Conservation (phyloP, 2,797 vertebrate species). For the Mastacembelus armatus region DNA sequence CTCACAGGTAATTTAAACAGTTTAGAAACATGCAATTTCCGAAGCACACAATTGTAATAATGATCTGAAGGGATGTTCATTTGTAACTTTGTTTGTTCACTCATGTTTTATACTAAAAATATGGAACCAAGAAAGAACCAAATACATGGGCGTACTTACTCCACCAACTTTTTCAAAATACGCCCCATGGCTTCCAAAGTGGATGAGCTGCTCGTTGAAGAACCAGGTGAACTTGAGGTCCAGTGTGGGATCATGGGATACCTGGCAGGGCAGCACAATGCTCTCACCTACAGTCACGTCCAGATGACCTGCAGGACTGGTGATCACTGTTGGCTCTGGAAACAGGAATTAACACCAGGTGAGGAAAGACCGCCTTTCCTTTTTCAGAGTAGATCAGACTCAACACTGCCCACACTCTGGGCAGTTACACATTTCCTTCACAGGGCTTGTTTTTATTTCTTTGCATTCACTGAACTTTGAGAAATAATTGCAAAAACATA, state of each 20-base stretch:
- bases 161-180: slow-evolving; percentile 96
- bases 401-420: not conserved
- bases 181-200: slow-evolving; percentile 91
- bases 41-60: not conserved
- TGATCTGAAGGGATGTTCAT: not conserved
- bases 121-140: not conserved
- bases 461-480: slow-evolving; percentile 18
- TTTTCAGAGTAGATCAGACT: not conserved
- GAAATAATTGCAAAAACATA: slow-evolving; percentile 40
- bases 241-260: slow-evolving; percentile 92
- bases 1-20: slow-evolving; percentile 15
- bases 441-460: not conserved
- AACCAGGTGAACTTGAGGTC: slow-evolving; percentile 95
- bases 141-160: slow-evolving; percentile 80
- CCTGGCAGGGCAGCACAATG: slow-evolving; percentile 94
- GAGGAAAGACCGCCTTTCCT: not conserved
- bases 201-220: slow-evolving; percentile 93
- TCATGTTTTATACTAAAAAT: not conserved
- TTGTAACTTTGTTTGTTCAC: not conserved
- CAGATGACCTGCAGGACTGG: slow-evolving; percentile 91
- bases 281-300: slow-evolving; percentile 96
- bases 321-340: slow-evolving; percentile 91
- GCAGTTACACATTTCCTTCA: not conserved
- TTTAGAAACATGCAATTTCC: not conserved
- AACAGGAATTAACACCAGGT: slow-evolving; percentile 33